Evolutionary conservation across 2,888 invertebrate species (phyloP), one percentile per base, ranked within the genome.

Genomic region (Diarsia dahlii): DNA sequence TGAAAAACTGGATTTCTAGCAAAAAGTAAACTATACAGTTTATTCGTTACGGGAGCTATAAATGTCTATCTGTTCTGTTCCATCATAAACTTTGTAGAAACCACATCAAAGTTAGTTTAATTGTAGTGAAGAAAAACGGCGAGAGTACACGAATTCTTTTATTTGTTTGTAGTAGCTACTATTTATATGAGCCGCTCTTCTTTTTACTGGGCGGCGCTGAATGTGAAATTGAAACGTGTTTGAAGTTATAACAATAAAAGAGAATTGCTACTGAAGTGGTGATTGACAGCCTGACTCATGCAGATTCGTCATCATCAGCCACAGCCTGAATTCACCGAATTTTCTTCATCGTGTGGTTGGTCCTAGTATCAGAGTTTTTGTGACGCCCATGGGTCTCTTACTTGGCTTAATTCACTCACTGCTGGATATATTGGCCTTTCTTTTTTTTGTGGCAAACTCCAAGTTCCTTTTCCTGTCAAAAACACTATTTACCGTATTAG

Each of bases 41-140:
- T 71, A 60, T 81, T 68, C 63, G 74, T 79, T 74, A 46, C 76
- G 15, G 64, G 62, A 71, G 74, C 77, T 81, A 85, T 85, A 85
- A 85, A 85, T 48, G 74, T 81, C 78, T 72, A 65, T 68, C 84
- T 71, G 65, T 71, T 73, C 74, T 62, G 71, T 56, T 39, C 76
- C 74, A 76, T 85, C 81, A 85, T 81, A 85, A 85, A 85, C 84
- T 81, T 81, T 77, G 74, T 77, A 63, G 71, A 80, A 80, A 77
- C 85, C 85, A 85, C 85, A 85, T 85, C 85, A 85, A 85, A 85
- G 85, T 85, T 81, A 85, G 73, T 81, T 75, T 81, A 85, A 84
- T 82, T 84, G 79, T 84, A 78, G 75, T 69, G 76, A 84, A 76
- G 76, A 85, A 84, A 85, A 76, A 85, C 81, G 73, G 67, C 20